Evolutionary conservation across 2,797 vertebrate genomes (phyloP).

Genomic region (Heliangelus exortis): DNA sequence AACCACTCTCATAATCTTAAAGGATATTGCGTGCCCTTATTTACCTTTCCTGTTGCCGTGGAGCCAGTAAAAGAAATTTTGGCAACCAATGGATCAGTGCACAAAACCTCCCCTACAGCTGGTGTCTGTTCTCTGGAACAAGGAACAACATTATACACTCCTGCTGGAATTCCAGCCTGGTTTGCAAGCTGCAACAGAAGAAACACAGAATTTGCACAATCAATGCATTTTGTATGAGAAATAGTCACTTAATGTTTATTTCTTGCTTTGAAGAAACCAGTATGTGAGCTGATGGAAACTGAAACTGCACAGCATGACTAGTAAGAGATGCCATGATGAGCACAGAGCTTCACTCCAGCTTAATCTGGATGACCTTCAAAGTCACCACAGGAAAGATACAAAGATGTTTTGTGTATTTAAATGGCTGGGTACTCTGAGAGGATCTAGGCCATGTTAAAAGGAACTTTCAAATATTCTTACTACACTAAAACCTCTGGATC

Average conservation of each 20-base stretch:
- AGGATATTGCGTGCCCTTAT: background rate
- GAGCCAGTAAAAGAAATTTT: constrained; percentile 98
- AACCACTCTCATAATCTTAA: constrained; percentile 11
- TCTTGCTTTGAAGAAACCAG: background rate
- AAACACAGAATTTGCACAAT: background rate
- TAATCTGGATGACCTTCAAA: background rate
- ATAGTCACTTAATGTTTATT: background rate
- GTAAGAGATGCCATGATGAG: background rate
- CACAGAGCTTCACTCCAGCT: accelerated
- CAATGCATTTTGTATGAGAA: background rate
- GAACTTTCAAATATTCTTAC: background rate
- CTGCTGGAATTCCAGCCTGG: constrained; percentile 91
- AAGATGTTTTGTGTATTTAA: background rate
- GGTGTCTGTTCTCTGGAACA: constrained; percentile 87
- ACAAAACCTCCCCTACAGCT: constrained; percentile 88
- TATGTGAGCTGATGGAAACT: background rate
- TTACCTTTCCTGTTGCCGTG: constrained; percentile 94
- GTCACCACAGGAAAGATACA: background rate
- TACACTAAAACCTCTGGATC: background rate
- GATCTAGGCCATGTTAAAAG: background rate
- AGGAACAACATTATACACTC: constrained; percentile 93
- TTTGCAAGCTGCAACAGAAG: constrained; percentile 85
- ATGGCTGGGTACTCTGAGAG: accelerated
- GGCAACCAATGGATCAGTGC: constrained; percentile 89
- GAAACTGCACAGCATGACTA: background rate